These are phyloP conservation scores for Thaleichthys pacificus DNA, from an alignment of 2,797 vertebrate genomes.

Conservation along the genomic window DNA sequence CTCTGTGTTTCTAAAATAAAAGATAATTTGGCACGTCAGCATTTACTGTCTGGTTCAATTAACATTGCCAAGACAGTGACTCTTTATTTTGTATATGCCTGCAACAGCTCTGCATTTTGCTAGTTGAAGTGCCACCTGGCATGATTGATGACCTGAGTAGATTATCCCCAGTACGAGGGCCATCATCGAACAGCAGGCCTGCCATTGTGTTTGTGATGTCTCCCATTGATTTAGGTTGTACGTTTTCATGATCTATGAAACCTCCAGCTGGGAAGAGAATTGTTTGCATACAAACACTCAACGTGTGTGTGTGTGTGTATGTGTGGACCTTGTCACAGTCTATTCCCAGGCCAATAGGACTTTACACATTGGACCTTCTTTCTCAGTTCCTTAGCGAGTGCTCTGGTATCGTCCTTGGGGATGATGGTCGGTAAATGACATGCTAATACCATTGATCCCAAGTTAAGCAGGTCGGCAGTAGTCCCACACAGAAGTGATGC, in stretches of 20 bases:
- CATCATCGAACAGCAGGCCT: slow-evolving; percentile 75
- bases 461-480: slow-evolving; percentile 29
- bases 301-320: slow-evolving; percentile 41
- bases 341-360: slow-evolving; percentile 66
- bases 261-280: slow-evolving; percentile 74
- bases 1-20: not conserved
- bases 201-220: slow-evolving; percentile 73
- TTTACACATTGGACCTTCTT: slow-evolving; percentile 17
- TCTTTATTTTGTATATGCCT: slow-evolving; percentile 29
- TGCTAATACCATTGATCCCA: slow-evolving; percentile 31
- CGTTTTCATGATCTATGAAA: slow-evolving; percentile 79
- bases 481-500: slow-evolving; percentile 18
- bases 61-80: slow-evolving; percentile 14
- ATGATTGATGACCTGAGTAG: slow-evolving; percentile 76
- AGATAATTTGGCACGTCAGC: not conserved
- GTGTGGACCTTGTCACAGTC: slow-evolving; percentile 59
- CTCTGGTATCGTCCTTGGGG: slow-evolving; percentile 23
- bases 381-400: not conserved
- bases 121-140: slow-evolving; percentile 54
- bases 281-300: slow-evolving; percentile 71
- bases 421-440: slow-evolving; percentile 28
- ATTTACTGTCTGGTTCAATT: not conserved
- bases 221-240: slow-evolving; percentile 78
- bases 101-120: slow-evolving; percentile 38
- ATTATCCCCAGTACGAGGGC: slow-evolving; percentile 74